Conservation (phyloP, 2,113 vertebrate species). For the Columbina picui region DNA sequence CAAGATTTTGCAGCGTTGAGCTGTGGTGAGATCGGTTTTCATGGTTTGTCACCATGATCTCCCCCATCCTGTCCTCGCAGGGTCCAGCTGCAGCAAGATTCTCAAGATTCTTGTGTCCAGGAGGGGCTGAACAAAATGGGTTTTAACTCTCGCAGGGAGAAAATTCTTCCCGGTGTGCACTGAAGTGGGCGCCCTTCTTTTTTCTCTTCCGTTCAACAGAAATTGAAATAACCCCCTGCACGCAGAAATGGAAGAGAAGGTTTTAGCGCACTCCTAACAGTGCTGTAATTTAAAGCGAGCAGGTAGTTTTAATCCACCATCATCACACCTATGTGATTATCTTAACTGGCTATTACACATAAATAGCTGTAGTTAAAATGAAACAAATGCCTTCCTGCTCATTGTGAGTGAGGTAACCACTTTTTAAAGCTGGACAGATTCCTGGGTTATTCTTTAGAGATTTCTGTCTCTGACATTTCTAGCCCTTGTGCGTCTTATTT, state of each 20-base stretch:
- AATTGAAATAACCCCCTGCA: not conserved
- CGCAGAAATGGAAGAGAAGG: not conserved
- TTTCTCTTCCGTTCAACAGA: not conserved
- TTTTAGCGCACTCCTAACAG: not conserved
- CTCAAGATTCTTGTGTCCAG: too few relatives aligned
- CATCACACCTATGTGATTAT: not conserved
- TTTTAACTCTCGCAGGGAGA: not conserved
- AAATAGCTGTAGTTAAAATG: not conserved
- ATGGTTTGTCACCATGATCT: not conserved
- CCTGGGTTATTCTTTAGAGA: not conserved
- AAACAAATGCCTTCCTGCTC: not conserved
- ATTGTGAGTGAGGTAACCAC: not conserved
- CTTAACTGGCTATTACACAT: not conserved
- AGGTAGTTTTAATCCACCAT: not conserved
- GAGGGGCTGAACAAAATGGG: not conserved
- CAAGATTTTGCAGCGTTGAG: not conserved
- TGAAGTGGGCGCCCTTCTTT: not conserved
- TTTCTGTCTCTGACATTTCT: not conserved
- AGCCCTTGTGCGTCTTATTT: not conserved
- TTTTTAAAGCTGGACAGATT: not conserved
- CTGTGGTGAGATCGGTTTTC: not conserved
- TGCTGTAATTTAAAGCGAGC: not conserved
- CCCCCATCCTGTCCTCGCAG: rapidly evolving
- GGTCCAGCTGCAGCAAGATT: not conserved
- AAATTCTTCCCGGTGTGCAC: not conserved